Evolutionary conservation across 2,113 vertebrate genomes (phyloP).

Genomic region (Rhagologus leucostigma): DNA sequence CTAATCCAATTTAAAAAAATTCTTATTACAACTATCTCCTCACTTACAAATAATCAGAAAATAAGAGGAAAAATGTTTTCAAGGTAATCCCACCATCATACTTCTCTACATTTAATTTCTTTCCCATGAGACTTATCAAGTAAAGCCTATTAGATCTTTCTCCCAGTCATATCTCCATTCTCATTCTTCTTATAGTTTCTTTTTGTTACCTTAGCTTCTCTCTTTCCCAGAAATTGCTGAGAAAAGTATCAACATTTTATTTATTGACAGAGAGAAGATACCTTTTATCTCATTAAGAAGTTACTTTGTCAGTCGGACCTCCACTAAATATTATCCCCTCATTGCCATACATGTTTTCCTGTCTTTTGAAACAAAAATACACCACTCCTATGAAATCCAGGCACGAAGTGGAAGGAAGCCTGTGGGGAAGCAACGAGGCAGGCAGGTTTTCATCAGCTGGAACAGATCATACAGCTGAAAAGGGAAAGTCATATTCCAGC

Average conservation of each 20-base stretch:
- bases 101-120: not conserved
- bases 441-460: not conserved
- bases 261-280: not conserved
- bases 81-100: not conserved
- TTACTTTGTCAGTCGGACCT: not conserved
- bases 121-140: not conserved
- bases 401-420: not conserved
- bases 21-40: not conserved
- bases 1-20: not conserved
- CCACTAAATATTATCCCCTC: not conserved
- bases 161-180: not conserved
- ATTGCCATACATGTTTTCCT: not conserved
- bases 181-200: not conserved
- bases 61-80: not conserved
- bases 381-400: not conserved
- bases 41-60: not conserved
- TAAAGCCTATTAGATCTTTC: not conserved
- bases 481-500: not conserved
- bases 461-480: not conserved
- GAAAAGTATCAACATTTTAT: not conserved
- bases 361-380: conserved; percentile 24
- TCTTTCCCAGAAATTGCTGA: not conserved
- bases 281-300: not conserved
- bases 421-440: not conserved
- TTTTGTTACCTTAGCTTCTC: not conserved